Evolutionary conservation across 2,113 vertebrate genomes (phyloP).

Genomic region (Corythaixoides concolor): DNA sequence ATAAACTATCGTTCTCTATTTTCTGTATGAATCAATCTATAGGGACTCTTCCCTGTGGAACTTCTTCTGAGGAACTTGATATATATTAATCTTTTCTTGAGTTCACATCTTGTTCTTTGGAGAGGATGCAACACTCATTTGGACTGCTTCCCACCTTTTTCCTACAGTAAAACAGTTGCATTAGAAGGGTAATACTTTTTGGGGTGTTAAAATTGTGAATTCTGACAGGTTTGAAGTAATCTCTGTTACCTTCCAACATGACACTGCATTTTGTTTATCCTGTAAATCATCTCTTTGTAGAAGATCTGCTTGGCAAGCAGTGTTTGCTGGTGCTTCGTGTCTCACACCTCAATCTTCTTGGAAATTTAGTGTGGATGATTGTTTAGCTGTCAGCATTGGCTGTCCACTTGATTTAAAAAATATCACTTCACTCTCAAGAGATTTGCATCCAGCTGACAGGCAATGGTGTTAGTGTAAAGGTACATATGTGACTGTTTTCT

Average conservation of each 20-base stretch:
- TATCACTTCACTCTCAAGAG: background rate
- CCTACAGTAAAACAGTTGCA: background rate
- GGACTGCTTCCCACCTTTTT: background rate
- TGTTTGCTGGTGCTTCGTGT: background rate
- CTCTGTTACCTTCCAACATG: background rate
- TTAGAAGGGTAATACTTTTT: background rate
- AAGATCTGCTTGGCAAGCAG: background rate
- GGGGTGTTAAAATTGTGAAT: background rate
- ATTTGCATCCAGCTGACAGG: background rate
- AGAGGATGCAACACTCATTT: background rate
- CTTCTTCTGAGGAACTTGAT: background rate
- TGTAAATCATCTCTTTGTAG: rapidly evolving
- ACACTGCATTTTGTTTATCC: background rate
- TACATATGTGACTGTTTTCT: rapidly evolving
- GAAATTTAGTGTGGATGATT: background rate
- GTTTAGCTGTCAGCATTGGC: background rate
- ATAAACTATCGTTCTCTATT: background rate
- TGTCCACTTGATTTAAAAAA: background rate
- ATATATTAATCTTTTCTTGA: background rate
- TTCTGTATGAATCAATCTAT: background rate
- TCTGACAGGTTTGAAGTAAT: background rate
- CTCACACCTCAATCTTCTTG: background rate
- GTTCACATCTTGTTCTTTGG: background rate
- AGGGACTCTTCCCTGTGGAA: background rate
- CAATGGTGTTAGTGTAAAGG: background rate